phyloP scores from a whole-genome alignment of 2,113 vertebrate species.

The Collichthys lucidus region DNA sequence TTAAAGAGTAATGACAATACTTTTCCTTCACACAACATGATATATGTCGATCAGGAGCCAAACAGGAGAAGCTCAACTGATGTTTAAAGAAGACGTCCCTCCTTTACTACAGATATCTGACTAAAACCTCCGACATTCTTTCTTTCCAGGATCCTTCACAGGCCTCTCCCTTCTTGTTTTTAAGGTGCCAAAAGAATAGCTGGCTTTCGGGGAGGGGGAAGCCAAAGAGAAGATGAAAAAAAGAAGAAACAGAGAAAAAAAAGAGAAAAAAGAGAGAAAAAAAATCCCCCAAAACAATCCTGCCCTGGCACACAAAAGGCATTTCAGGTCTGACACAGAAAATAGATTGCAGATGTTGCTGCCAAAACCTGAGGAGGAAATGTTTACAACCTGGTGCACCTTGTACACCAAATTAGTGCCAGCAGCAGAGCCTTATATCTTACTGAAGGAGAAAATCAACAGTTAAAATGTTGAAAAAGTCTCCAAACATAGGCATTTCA shows the following conservation, averaged over 20 bases:
- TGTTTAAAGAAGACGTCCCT: conserved; percentile 35
- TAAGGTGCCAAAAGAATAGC: conserved; percentile 43
- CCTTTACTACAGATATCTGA: conserved; percentile 40
- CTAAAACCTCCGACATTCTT: conserved; percentile 35
- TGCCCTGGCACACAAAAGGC: conserved; percentile 63
- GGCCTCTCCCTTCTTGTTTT: conserved; percentile 24
- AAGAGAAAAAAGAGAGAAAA: conserved; percentile 18
- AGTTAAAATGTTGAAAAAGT: background rate
- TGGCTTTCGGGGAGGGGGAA: conserved; percentile 22
- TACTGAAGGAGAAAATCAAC: conserved; percentile 9
- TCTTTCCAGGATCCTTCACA: conserved; percentile 39
- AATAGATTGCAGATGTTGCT: conserved; percentile 75
- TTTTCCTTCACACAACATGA: conserved; percentile 16
- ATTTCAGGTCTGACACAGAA: conserved; percentile 65
- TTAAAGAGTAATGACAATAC: conserved; percentile 35
- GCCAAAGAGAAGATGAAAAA: conserved; percentile 5
- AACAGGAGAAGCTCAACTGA: conserved; percentile 23
- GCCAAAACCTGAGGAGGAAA: conserved; percentile 65
- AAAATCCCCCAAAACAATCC: conserved; percentile 31
- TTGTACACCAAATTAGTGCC: conserved; percentile 63
- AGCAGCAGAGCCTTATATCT: conserved; percentile 27
- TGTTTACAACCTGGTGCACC: conserved; percentile 71
- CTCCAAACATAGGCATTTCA: background rate
- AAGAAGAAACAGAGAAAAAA: conserved; percentile 21
- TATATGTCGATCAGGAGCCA: conserved; percentile 25